Evolutionary conservation across 2,888 invertebrate genomes (phyloP).

Genomic region (Ecdyonurus torrentis): DNA sequence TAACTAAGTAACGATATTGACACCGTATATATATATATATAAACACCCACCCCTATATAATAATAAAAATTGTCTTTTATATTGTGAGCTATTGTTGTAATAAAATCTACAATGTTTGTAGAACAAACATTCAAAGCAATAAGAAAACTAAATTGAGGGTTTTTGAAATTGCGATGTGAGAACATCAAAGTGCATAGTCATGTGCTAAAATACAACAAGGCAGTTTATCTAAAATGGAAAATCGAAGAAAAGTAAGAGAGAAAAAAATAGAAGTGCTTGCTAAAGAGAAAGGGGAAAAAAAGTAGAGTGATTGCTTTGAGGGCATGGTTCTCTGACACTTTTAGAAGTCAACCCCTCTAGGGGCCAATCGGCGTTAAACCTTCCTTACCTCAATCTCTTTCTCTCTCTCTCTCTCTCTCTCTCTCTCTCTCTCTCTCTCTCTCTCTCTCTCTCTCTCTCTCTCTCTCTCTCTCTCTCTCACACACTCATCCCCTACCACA

Average conservation of each 20-base stretch:
- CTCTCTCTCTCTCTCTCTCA: background rate
- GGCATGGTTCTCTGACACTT: constrained; percentile 1
- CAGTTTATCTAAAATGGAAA: background rate
- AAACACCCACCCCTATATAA: too few species aligned
- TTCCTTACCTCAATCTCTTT: background rate
- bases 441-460: background rate
- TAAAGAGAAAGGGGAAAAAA: background rate
- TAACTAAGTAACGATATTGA: too few species aligned
- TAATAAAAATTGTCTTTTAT: too few species aligned
- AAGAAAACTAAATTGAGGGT: background rate
- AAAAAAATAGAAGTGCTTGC: background rate
- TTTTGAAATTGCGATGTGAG: background rate
- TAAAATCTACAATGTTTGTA: too few species aligned
- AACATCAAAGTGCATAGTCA: too few species aligned
- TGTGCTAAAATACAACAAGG: background rate
- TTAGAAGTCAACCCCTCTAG: background rate
- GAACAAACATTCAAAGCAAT: too few species aligned
- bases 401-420: background rate
- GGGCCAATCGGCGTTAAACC: constrained; percentile 3
- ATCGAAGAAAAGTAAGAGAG: background rate
- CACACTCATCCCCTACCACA: background rate
- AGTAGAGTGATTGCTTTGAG: background rate
- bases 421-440: background rate
- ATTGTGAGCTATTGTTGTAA: too few species aligned
- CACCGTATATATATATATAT: too few species aligned